A percentile compares a stretch with the other conserved stretches of the same genome.
These are phyloP conservation scores for Nanorana parkeri DNA, from an alignment of 2,113 vertebrate genomes.

Conservation along the genomic window DNA sequence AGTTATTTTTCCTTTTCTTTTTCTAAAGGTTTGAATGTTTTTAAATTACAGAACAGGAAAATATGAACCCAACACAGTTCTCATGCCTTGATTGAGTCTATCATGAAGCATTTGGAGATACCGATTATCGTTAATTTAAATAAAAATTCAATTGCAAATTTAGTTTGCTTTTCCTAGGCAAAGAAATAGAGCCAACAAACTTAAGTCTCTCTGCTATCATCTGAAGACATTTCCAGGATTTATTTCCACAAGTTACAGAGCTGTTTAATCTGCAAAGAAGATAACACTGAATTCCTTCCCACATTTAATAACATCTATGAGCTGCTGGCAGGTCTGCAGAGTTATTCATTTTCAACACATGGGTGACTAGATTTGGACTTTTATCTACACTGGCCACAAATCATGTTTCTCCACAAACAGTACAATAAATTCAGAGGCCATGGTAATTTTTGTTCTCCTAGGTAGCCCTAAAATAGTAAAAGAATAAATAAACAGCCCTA, in stretches of 20 bases:
- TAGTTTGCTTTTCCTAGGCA: slow-evolving; percentile 37
- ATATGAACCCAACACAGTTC: neutral
- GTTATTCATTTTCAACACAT: slow-evolving; percentile 56
- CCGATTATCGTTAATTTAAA: slow-evolving; percentile 37
- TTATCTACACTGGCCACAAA: slow-evolving; percentile 35
- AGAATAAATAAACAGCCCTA: slow-evolving; percentile 20
- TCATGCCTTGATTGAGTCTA: neutral
- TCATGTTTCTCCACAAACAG: slow-evolving; percentile 36
- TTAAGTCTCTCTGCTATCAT: slow-evolving; percentile 50
- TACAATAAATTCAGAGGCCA: slow-evolving; percentile 47
- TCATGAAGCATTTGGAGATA: neutral
- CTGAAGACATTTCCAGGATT: slow-evolving; percentile 59
- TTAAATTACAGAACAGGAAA: neutral
- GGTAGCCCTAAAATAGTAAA: slow-evolving; percentile 21
- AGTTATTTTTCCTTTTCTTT: too few species aligned
- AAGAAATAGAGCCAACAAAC: slow-evolving; percentile 40
- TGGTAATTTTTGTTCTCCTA: neutral
- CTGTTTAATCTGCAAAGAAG: slow-evolving; percentile 61
- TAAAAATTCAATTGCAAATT: neutral
- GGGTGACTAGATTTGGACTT: slow-evolving; percentile 33
- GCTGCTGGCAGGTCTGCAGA: slow-evolving; percentile 16
- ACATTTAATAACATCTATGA: slow-evolving; percentile 59
- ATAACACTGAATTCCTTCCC: slow-evolving; percentile 63
- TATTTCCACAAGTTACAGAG: slow-evolving; percentile 57
- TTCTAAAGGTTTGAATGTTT: neutral